Percentiles rank a stretch among this genome's conserved stretches.
These are phyloP conservation scores for Ailuropoda melanoleuca DNA, from an alignment of 2,113 vertebrate species.

Conservation along the genomic window DNA sequence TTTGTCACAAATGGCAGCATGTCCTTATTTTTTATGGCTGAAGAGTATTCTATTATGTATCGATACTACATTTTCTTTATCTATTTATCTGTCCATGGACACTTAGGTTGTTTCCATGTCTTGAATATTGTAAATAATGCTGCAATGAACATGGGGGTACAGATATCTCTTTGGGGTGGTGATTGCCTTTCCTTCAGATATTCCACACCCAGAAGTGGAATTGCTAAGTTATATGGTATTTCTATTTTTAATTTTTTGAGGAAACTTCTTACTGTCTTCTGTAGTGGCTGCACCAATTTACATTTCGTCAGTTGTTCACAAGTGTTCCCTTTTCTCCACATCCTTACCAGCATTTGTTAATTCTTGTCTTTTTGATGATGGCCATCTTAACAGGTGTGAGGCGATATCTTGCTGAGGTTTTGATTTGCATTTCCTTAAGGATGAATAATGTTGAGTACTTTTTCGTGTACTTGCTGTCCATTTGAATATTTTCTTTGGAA, in stretches of 20 bases:
- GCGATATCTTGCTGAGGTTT: background rate
- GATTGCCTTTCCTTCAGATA: background rate
- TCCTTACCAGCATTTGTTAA: background rate
- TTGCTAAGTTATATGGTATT: background rate
- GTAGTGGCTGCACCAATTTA: background rate
- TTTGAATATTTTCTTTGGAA: background rate
- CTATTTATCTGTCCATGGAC: background rate
- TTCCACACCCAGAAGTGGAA: background rate
- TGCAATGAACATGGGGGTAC: background rate
- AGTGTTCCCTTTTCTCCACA: background rate
- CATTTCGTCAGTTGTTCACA: background rate
- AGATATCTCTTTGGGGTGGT: background rate
- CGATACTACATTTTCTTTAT: background rate
- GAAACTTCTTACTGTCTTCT: background rate
- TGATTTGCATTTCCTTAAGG: background rate
- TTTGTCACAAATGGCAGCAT: background rate
- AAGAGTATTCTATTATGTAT: background rate
- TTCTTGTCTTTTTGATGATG: background rate
- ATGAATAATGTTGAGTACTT: background rate
- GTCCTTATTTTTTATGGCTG: background rate
- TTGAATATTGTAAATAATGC: background rate
- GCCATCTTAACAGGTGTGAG: background rate
- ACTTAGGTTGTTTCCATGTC: background rate
- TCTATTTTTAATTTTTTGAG: slow-evolving; percentile 16
- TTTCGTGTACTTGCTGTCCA: background rate